These are phyloP conservation scores for Elephas maximus DNA, from an alignment of 2,113 vertebrate genomes.

Conservation along the genomic window DNA sequence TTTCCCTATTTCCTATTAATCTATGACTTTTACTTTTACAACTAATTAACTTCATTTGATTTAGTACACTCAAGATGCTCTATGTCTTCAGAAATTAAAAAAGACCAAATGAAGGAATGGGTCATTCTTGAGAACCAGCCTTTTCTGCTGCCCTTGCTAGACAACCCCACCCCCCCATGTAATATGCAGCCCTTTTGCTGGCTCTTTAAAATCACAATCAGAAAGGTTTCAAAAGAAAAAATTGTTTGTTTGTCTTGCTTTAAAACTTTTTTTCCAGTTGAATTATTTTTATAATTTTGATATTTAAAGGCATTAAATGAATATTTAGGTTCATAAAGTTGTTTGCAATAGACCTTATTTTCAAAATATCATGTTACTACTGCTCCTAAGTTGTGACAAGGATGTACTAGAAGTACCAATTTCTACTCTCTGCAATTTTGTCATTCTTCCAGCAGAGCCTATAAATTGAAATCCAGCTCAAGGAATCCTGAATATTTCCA, in stretches of 20 bases:
- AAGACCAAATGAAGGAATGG: not conserved
- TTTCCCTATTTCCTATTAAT: not conserved
- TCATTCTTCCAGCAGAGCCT: constrained; percentile 23
- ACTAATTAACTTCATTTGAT: constrained; percentile 2
- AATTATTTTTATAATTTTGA: constrained; percentile 26
- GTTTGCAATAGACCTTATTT: not conserved
- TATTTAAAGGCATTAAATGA: constrained; percentile 9
- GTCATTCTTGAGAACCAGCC: not conserved
- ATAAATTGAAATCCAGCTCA: constrained; percentile 35
- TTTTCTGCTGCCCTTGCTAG: fast-evolving
- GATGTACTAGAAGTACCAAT: not conserved
- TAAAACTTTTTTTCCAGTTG: not conserved
- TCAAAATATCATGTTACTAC: not conserved
- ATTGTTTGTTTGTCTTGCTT: not conserved
- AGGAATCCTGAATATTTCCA: constrained; percentile 49
- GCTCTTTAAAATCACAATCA: not conserved
- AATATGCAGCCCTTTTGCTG: not conserved
- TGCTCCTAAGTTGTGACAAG: not conserved
- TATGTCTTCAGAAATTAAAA: not conserved
- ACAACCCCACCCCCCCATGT: not conserved
- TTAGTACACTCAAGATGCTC: not conserved
- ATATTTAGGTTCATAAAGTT: not conserved
- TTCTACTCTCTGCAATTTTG: not conserved
- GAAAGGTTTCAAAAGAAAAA: not conserved
- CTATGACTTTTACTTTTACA: not conserved